phyloP scores from a whole-genome alignment of 2,113 vertebrate species.

The Capra hircus region DNA sequence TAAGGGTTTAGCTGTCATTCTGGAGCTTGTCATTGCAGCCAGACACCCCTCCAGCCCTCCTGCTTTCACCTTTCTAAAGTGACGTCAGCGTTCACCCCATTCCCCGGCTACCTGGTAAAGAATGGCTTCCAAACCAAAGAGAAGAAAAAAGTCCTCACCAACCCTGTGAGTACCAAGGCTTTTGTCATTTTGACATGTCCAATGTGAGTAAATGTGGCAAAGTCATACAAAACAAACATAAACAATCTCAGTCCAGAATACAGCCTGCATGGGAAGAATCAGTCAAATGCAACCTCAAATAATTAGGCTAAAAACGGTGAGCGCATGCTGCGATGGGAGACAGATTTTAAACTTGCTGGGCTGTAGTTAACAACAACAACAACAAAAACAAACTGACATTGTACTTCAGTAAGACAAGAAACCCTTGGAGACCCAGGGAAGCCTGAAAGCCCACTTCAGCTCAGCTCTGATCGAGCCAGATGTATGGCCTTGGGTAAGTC shows the following conservation, averaged over 20 bases:
- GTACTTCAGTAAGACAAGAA: neutral
- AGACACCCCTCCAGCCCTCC: neutral
- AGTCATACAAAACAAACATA: slow-evolving; percentile 27
- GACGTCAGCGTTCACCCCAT: neutral
- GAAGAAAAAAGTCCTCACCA: neutral
- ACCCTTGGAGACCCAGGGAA: neutral
- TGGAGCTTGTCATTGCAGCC: neutral
- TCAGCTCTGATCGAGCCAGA: neutral
- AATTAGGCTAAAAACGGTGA: neutral
- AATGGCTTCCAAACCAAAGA: slow-evolving; percentile 25
- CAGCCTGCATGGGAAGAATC: neutral
- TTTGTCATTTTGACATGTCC: neutral
- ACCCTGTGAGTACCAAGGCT: neutral
- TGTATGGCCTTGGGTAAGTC: neutral
- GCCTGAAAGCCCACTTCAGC: neutral
- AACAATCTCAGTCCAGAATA: neutral
- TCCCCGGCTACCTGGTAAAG: neutral
- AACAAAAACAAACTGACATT: neutral
- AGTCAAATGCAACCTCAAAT: slow-evolving; percentile 7
- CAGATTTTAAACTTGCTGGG: neutral
- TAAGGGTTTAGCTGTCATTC: slow-evolving; percentile 66
- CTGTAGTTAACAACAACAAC: neutral
- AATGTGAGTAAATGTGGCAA: neutral
- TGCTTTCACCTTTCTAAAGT: neutral
- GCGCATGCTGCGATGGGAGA: neutral